Percentiles rank a stretch among this genome's conserved stretches.
phyloP scores from a whole-genome alignment of 2,888 invertebrate species.

The Synergus laeviventris region DNA sequence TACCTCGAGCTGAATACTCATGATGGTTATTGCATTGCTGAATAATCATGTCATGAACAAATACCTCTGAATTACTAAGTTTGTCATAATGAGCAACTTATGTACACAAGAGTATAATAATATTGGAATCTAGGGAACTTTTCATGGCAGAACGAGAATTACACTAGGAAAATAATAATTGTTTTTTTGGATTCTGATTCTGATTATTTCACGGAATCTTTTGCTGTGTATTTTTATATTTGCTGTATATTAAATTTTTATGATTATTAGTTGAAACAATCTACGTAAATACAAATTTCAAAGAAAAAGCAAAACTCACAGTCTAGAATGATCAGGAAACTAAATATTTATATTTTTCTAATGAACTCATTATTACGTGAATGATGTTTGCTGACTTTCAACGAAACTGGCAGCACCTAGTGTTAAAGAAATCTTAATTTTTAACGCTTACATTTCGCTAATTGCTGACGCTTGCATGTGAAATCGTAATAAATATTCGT shows the following conservation, averaged over 20 bases:
- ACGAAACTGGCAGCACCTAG: conserved; percentile 58
- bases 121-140: conserved; percentile 15
- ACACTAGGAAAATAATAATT: background rate
- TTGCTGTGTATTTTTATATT: background rate
- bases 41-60: conserved; percentile 38
- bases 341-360: conserved; percentile 50
- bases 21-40: conserved; percentile 10
- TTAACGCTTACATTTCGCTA: conserved; percentile 61
- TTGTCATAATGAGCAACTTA: conserved; percentile 13
- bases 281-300: no score
- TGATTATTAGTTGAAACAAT: no score
- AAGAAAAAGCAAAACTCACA: background rate
- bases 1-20: conserved; percentile 24
- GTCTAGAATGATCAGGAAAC: conserved; percentile 51
- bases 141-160: background rate
- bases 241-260: no score
- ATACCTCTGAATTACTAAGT: conserved; percentile 27
- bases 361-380: conserved; percentile 60
- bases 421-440: conserved; percentile 60
- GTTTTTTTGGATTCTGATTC: background rate
- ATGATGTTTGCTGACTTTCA: conserved; percentile 55
- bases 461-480: conserved; percentile 65
- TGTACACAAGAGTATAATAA: background rate
- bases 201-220: no score
- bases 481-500: conserved; percentile 67